Evolutionary conservation across 2,797 vertebrate species (phyloP), one percentile per base, ranked within the genome.

Genomic region (Sebastes dallii): DNA sequence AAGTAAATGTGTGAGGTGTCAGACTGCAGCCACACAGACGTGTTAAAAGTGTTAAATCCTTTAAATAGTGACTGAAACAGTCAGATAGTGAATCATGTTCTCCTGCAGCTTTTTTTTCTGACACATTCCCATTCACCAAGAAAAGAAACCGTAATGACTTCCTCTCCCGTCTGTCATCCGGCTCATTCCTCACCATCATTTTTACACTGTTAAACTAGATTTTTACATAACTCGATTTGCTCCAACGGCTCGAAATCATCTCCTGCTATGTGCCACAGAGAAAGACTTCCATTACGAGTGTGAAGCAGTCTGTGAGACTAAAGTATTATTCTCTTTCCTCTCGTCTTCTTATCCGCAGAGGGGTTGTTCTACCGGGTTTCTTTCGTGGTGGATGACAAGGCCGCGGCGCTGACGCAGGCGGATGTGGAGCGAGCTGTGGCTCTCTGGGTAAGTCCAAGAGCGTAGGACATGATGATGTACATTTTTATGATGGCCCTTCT

Each of bases 341-440:
- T 86, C 55, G 30, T 86, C 29, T 88, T 91, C 92, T 72, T 72
- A 20, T 88, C 91, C 77, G 81, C 96, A 99, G 98, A 97, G 85
- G 94, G 94, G 16, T 87, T 96, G 14, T 96, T 96, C 94, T 98
- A 97, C 95, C 95, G 95, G 77, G 91, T 98, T 56, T 94, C 94
- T 1, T 85, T 99, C 75, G 86, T 80, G 65, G 91, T 97, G 84
- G 80, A 86, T 2, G 95, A 92, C 42, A 77, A 77, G 27, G 82
- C 77, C 54, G 55, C 78, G 0, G n/a, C 61, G 29, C 79, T 93
- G 60, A 76, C 90, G 0, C 92, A 80, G 52, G 77, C 78, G 0
- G 94, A 94, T 54, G 94, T 97, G 9, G 92, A 96, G 69, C 89
- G 66, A 62, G 86, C 89, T 0, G 88, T 97, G 81, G 92, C 90